Conservation (phyloP, 2,888 invertebrate genomes). For the Nysson spinosus region DNA sequence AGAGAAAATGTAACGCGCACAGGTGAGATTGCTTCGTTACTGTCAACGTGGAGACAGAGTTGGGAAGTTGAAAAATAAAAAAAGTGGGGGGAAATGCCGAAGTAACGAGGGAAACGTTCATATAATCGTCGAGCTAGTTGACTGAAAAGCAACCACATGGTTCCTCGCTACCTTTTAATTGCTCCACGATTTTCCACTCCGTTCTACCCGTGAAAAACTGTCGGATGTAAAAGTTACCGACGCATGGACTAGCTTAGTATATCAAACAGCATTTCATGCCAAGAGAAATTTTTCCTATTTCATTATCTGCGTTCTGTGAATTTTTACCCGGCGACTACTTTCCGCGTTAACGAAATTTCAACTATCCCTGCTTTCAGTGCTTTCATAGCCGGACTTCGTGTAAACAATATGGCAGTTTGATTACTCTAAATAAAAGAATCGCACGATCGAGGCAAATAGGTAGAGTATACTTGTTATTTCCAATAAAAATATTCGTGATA, state of each 20-base stretch:
- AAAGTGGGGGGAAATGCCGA: too few species aligned
- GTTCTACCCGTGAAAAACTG: conserved; percentile 23
- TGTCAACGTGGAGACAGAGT: conserved; percentile 29
- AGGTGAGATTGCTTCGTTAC: conserved; percentile 44
- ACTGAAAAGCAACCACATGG: conserved; percentile 46
- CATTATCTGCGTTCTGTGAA: conserved; percentile 18
- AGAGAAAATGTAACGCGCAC: conserved; percentile 21
- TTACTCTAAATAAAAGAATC: too few species aligned
- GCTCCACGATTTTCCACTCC: conserved; percentile 43
- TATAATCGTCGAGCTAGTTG: conserved; percentile 47
- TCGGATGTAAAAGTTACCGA: conserved; percentile 19
- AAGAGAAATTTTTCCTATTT: conserved; percentile 21
- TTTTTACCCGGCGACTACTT: conserved; percentile 27
- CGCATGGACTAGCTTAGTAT: conserved; percentile 8
- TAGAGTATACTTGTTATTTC: too few species aligned
- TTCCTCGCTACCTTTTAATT: conserved; percentile 42
- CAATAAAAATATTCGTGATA: too few species aligned
- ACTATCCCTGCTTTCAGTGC: too few species aligned
- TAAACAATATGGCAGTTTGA: too few species aligned
- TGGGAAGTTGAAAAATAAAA: conserved; percentile 22
- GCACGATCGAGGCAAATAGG: too few species aligned
- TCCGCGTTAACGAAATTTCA: too few species aligned
- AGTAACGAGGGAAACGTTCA: conserved; percentile 44
- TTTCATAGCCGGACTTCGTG: too few species aligned
- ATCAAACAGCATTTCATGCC: conserved; percentile 27